Percentiles rank a stretch among this genome's conserved stretches.
These are phyloP conservation scores for Eciton burchellii DNA, from an alignment of 1,140 invertebrate species.

Conservation along the genomic window DNA sequence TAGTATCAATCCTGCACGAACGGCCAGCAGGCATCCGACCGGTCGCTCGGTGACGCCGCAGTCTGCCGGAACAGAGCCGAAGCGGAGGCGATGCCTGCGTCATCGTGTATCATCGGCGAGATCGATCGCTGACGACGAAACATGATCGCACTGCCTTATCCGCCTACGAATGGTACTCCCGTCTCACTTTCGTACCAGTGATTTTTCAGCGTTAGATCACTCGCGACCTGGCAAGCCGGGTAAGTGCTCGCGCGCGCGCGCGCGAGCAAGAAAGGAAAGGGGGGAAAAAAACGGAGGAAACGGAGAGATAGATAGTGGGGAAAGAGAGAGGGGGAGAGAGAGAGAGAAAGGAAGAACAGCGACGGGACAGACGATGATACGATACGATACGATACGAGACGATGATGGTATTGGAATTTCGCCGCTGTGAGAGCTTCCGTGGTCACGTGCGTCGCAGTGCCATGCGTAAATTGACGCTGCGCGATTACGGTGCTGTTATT, in stretches of 20 bases:
- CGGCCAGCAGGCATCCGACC: neutral
- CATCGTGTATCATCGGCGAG: slow-evolving; percentile 51
- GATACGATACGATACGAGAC: neutral
- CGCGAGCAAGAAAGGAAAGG: neutral
- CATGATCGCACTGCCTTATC: slow-evolving; percentile 48
- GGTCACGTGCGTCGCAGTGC: slow-evolving; percentile 29
- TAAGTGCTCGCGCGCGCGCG: slow-evolving; percentile 25
- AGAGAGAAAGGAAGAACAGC: neutral
- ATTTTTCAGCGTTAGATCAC: slow-evolving; percentile 19
- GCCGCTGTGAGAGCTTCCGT: neutral
- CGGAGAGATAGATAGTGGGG: neutral
- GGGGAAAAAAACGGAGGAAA: neutral
- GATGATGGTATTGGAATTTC: neutral
- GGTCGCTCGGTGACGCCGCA: slow-evolving; percentile 34
- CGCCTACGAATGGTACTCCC: neutral
- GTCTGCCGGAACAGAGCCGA: neutral
- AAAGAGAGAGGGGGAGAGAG: neutral
- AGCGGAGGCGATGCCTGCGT: slow-evolving; percentile 46
- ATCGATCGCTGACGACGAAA: slow-evolving; percentile 55
- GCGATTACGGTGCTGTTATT: slow-evolving; percentile 37
- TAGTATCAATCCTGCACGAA: neutral
- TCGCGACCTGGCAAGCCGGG: slow-evolving; percentile 34
- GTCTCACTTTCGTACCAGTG: slow-evolving; percentile 30
- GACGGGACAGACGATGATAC: neutral
- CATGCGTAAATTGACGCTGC: neutral